These are phyloP conservation scores for Acanthaster planci DNA, from an alignment of 35 echinoderm and acorn worm species.

Conservation along the genomic window DNA sequence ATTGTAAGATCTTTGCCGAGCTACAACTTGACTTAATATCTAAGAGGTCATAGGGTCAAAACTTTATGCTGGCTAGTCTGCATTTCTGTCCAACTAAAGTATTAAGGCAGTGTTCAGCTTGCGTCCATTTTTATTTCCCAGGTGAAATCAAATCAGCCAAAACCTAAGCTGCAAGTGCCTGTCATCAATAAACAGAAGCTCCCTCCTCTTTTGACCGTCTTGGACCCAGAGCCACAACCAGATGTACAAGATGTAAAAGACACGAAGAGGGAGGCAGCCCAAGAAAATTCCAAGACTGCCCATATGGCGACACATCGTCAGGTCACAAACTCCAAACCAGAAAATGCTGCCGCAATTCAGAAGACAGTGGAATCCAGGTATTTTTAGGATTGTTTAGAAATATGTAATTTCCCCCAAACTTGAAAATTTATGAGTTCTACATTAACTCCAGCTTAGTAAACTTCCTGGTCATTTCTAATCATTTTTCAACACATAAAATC, in stretches of 20 bases:
- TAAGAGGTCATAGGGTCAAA: no score
- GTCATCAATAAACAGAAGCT: neutral
- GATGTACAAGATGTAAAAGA: neutral
- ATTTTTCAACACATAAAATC: no score
- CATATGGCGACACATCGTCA: neutral
- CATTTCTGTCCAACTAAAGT: no score
- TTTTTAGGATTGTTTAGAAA: neutral
- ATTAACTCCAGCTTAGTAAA: no score
- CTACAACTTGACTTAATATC: no score
- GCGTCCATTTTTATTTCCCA: neutral
- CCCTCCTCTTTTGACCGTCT: neutral
- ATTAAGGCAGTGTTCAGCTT: no score
- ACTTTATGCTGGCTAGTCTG: no score
- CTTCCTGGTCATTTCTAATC: no score
- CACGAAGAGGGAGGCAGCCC: neutral
- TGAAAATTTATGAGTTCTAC: no score
- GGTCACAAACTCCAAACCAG: neutral
- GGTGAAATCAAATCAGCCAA: neutral
- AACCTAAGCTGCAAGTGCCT: conserved; percentile 2
- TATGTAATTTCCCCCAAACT: no score
- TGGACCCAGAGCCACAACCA: neutral
- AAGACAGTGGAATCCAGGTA: neutral
- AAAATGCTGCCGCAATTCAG: neutral
- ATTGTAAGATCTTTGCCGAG: no score
- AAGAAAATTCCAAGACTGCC: neutral